Evolutionary conservation across 1,140 invertebrate species (phyloP), one percentile per base, ranked within the genome.

Genomic region (Papilio dardanus): DNA sequence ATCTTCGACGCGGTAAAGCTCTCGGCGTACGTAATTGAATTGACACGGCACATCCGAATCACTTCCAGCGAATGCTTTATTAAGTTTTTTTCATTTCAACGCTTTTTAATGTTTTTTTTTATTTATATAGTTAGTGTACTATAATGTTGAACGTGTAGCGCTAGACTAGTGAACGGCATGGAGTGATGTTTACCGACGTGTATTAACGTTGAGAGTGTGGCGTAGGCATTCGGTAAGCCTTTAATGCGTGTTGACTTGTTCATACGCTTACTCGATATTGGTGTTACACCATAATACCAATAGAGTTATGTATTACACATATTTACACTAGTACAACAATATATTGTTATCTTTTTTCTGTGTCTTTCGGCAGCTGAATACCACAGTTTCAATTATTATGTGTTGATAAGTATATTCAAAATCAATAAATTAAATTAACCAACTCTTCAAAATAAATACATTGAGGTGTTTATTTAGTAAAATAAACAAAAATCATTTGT

Each of bases 1-100:
- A 89, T 85, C 82, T 84, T 85, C 77, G 80, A 79, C 80, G 78
- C 79, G 78, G 82, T 83, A 81, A 79, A 84, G 80, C 82, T 81
- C 80, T 82, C 80, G 77, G 76, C 81, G 80, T 81, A 80, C 67
- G 82, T 89, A 87, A 87, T 89, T 89, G 83, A 87, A 88, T 86
- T 86, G 83, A 84, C 85, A 85, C 86, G 86, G 83, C 75, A 88
- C 85, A 89, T 85, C 80, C 81, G 85, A 89, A 88, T 88, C 84
- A 81, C 82, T 85, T 85, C 74, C 74, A 83, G 78, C 76, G 78
- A 85, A 83, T 84, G 77, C 81, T 83, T 90, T 86, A 79, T 84
- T 80, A 81, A 81, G 86, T 76, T 87, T 21, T 84, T 86, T 80
- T 77, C 82, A 88, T 89, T 90, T 90, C 83, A 30, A 77, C 66